Base-by-base conservation (phyloP, 2,797 vertebrate species). In the Pantherophis vulpinus region DNA sequence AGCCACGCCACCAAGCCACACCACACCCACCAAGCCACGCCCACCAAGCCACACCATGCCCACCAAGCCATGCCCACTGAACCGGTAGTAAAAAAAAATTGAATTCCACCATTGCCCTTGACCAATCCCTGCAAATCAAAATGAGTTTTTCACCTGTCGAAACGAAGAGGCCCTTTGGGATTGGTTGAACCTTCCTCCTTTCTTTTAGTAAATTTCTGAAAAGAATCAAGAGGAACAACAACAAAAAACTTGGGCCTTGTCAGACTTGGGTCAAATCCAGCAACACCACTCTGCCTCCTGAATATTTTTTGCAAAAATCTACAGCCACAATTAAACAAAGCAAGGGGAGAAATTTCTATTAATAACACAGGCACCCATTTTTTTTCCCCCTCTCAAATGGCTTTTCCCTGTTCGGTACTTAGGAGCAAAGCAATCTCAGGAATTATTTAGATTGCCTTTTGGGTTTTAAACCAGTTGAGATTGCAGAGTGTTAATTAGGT, bases 381-480 rank as follows among this genome's bases (percentile, higher is more conserved):
- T 70, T 16, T 7, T 18, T 32, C 8, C 9, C 51, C 1, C 1
- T 8, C n/a, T 18, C 16, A 37, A 88, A 79, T 91, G 87, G 90
- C 90, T 93, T 89, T 79, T 95, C 97, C 95, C 95, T 96, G 93
- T 97, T 97, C 94, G 54, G 86, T 96, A 92, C 87, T 92, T 93
- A 93, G 95, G 96, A 94, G 83, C 88, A 95, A 95, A 58, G 58
- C 87, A 97, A 94, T 96, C 54, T 70, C 59, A 95, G 95, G 89
- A 97, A 96, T 97, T 97, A 97, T 97, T 97, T 97, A 97, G 56
- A 96, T 94, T 97, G 96, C 96, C 90, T 95, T 91, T 96, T 97
- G 91, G 88, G 95, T 96, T 97, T 94, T 96, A 96, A 94, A 95
- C 90, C 94, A 97, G 92, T 96, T 97, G 97, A 97, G 93, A 96